Percentiles rank a stretch among this genome's conserved stretches.
Conservation (phyloP, 2,113 vertebrate genomes). For the Rhinolophus ferrumequinum region DNA sequence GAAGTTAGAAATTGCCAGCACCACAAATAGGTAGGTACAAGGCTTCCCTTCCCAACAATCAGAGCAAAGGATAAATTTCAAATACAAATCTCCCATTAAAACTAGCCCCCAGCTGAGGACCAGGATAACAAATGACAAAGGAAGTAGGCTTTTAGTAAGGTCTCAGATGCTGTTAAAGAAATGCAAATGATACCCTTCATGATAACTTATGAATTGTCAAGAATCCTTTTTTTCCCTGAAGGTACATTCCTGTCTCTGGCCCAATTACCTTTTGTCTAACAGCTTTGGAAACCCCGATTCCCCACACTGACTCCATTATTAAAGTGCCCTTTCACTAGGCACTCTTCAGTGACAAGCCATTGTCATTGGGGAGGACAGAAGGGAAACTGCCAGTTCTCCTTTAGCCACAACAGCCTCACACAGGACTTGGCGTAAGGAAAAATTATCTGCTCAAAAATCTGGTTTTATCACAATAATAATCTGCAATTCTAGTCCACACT, state of each 20-base stretch:
- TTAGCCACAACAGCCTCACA: conserved; percentile 23
- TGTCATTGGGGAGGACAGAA: neutral
- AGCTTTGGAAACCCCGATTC: neutral
- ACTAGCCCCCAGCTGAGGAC: neutral
- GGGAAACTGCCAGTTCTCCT: neutral
- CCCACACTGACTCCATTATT: neutral
- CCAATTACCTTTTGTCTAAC: conserved; percentile 37
- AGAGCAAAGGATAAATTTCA: conserved; percentile 13
- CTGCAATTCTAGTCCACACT: neutral
- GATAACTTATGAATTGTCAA: neutral
- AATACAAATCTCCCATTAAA: conserved; percentile 31
- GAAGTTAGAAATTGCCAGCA: conserved; percentile 23
- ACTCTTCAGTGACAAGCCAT: conserved; percentile 12
- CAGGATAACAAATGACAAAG: neutral
- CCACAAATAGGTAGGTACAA: neutral
- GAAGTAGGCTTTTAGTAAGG: neutral
- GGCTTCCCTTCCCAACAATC: conserved; percentile 21
- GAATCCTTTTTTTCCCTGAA: neutral
- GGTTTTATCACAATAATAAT: neutral
- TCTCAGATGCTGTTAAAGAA: neutral
- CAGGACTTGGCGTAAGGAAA: neutral
- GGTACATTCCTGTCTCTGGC: neutral
- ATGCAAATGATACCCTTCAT: neutral
- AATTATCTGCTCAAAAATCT: neutral
- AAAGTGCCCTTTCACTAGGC: neutral